These are phyloP conservation scores for Perognathus longimembris DNA, from an alignment of 2,113 vertebrate genomes.

Conservation along the genomic window DNA sequence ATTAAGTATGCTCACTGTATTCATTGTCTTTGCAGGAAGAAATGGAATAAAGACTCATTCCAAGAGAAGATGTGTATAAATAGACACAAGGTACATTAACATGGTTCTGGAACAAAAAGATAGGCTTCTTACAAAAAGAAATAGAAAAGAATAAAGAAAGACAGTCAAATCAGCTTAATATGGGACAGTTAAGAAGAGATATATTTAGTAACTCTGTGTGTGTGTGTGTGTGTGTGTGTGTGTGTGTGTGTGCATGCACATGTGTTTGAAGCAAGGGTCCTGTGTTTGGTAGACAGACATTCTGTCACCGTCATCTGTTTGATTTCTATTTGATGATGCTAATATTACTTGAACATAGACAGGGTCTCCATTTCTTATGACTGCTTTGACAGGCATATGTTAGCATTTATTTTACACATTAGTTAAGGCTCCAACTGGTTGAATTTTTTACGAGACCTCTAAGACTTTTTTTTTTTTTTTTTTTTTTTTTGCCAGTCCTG, in stretches of 20 bases:
- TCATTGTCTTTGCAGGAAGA: constrained; percentile 72
- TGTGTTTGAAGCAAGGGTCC: too few species aligned
- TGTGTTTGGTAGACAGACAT: too few species aligned
- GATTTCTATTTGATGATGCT: neutral
- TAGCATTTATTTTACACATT: neutral
- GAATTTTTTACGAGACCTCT: constrained; percentile 39
- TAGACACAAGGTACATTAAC: constrained; percentile 57
- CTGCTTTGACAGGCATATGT: neutral
- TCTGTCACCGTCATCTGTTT: neutral
- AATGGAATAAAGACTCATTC: constrained; percentile 67
- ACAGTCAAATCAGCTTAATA: neutral
- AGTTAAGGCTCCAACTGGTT: neutral
- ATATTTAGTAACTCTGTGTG: neutral
- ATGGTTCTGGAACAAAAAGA: constrained; percentile 24
- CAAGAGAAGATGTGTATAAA: constrained; percentile 51
- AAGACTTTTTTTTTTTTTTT: too few species aligned
- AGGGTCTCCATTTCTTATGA: neutral
- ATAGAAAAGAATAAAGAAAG: neutral
- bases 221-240: too few species aligned
- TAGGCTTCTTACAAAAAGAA: constrained; percentile 11
- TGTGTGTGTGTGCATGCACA: too few species aligned
- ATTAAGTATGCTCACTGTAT: constrained; percentile 71
- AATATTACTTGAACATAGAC: neutral
- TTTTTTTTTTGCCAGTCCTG: too few species aligned
- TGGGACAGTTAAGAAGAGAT: constrained; percentile 38